A percentile compares a stretch with the other conserved stretches of the same genome.
These are phyloP conservation scores for Acipenser ruthenus DNA, from an alignment of 2,797 vertebrate genomes.

Conservation along the genomic window DNA sequence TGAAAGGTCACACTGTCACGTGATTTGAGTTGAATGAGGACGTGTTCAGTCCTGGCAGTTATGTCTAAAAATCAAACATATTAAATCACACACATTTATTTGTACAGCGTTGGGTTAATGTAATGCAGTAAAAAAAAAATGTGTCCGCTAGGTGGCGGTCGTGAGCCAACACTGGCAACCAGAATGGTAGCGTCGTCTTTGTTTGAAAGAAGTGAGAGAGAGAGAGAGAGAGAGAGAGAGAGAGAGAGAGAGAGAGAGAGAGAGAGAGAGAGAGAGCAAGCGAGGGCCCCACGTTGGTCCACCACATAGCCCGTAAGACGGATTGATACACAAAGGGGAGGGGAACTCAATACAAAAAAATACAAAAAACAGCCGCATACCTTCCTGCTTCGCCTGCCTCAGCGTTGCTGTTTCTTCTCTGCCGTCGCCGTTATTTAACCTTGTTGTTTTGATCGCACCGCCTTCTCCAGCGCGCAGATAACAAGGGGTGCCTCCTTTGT, in stretches of 20 bases:
- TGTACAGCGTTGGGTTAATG: background rate
- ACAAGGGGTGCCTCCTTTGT: too few relatives aligned
- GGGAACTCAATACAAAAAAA: constrained; percentile 22
- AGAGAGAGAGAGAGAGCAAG: constrained; percentile 9
- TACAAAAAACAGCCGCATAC: background rate
- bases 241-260: background rate
- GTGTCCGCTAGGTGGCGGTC: constrained; percentile 35
- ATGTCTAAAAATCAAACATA: too few relatives aligned
- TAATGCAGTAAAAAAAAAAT: background rate
- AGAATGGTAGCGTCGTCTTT: constrained; percentile 63
- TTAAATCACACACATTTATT: too few relatives aligned
- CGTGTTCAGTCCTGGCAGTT: too few relatives aligned
- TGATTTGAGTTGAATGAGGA: too few relatives aligned
- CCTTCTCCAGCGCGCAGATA: too few relatives aligned
- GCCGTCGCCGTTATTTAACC: too few relatives aligned
- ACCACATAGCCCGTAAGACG: constrained; percentile 57
- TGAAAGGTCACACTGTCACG: too few relatives aligned
- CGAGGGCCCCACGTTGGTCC: constrained; percentile 63
- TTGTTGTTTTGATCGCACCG: too few relatives aligned
- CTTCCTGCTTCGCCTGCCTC: too few relatives aligned
- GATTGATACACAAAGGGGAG: constrained; percentile 38
- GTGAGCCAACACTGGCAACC: constrained; percentile 29
- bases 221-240: background rate
- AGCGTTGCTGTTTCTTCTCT: too few relatives aligned
- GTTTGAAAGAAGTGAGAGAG: constrained; percentile 48